These are phyloP conservation scores for Australoheros facetus DNA, from an alignment of 2,797 vertebrate species.

Conservation along the genomic window DNA sequence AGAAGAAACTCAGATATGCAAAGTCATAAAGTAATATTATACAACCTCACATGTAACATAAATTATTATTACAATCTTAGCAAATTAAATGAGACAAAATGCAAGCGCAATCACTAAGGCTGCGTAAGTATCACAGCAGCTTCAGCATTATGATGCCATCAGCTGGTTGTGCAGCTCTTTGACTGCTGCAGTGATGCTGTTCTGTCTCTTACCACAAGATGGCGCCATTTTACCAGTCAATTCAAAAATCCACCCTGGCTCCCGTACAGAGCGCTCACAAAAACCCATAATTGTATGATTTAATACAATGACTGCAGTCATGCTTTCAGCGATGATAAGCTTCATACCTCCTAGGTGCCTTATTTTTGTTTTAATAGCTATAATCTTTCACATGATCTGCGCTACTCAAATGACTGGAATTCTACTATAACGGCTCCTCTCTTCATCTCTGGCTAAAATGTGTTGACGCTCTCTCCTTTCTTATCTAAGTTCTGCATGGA, in stretches of 20 bases:
- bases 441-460: conserved; percentile 25
- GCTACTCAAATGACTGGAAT: conserved; percentile 37
- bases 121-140: rapidly evolving
- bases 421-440: conserved; percentile 35
- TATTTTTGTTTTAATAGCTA: conserved; percentile 41
- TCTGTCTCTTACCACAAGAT: conserved; percentile 49
- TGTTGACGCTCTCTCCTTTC: conserved; percentile 50
- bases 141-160: neutral
- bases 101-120: neutral
- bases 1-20: neutral
- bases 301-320: conserved; percentile 46
- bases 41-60: neutral
- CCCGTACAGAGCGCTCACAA: neutral
- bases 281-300: conserved; percentile 30
- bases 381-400: conserved; percentile 41
- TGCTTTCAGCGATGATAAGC: conserved; percentile 29
- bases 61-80: neutral
- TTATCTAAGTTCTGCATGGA: conserved; percentile 67
- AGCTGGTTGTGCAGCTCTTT: neutral
- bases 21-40: neutral
- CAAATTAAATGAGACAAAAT: too few relatives aligned
- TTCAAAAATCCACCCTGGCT: neutral
- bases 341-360: conserved; percentile 26
- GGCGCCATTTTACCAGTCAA: conserved; percentile 47
- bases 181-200: neutral